Evolutionary conservation across 2,797 vertebrate species (phyloP).

Genomic region (Acipenser ruthenus): DNA sequence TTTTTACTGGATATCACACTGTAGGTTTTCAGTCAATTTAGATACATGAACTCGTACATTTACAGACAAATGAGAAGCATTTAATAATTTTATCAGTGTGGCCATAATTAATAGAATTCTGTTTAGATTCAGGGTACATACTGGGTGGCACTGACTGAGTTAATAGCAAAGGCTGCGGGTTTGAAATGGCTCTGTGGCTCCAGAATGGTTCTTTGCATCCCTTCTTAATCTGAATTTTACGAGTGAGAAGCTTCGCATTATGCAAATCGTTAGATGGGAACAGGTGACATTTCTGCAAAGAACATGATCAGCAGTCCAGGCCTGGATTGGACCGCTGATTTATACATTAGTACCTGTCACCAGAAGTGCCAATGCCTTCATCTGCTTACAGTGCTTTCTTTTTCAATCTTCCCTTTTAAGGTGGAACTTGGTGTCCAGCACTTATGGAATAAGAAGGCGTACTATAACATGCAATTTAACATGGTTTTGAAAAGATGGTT

Average conservation of each 20-base stretch:
- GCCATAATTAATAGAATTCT: conserved; percentile 40
- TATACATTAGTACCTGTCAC: conserved; percentile 99
- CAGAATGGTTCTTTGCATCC: conserved; percentile 83
- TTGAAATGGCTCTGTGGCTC: conserved; percentile 90
- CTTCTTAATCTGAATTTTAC: conserved; percentile 99
- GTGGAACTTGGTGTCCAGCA: conserved; percentile 53
- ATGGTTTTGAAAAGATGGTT: too few relatives aligned
- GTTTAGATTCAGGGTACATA: conserved; percentile 29
- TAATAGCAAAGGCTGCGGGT: conserved; percentile 72
- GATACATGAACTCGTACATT: conserved; percentile 33
- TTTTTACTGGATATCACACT: background rate
- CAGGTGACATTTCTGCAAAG: conserved; percentile 99
- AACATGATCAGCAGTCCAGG: conserved; percentile 82
- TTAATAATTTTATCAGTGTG: conserved; percentile 22
- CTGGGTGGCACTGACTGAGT: conserved; percentile 55
- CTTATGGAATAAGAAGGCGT: too few relatives aligned
- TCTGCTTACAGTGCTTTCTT: conserved; percentile 62
- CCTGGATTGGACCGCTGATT: conserved; percentile 87
- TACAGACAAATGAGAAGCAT: conserved; percentile 29
- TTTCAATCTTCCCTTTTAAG: conserved; percentile 60
- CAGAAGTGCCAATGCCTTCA: conserved; percentile 62
- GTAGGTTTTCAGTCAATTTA: conserved; percentile 18
- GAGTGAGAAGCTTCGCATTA: conserved; percentile 99
- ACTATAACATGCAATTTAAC: too few relatives aligned
- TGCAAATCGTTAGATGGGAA: conserved; percentile 99